Evolutionary conservation across 2,888 invertebrate species (phyloP), one percentile per base, ranked within the genome.

Genomic region (Melanargia galathea): DNA sequence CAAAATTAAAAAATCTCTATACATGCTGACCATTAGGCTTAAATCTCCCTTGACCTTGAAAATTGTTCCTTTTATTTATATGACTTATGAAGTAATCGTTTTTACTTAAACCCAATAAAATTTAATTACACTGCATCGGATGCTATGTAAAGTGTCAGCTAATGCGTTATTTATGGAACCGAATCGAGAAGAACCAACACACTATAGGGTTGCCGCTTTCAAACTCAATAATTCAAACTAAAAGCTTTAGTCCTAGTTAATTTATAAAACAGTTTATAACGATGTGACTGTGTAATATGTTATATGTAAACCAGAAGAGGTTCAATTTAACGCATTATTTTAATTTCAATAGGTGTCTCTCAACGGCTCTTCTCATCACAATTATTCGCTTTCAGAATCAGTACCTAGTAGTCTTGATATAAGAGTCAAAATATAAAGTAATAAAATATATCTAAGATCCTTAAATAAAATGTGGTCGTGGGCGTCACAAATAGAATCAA

Each of bases 151-250:
- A 65, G 70, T 69, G 74, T 80, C 81, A 72, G 78, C 78, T 85
- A 82, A 87, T 83, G 82, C 75, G 75, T 84, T 80, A 86, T 87
- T 87, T 87, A 87, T 86, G 69, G 76, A 66, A 68, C 68, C 57
- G 73, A 72, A 66, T 68, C 65, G 69, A 70, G 67, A 69, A 73
- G 62, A 49, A 62, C 46, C 61, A 51, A 64, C 24, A 40, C 48
- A n/a, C 43, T 18, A 35, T 11, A 48, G 48, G 43, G 58, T 55
- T 63, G 33, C 22, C 48, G 30, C 40, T 38, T 33, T 33, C 22
- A 40, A 40, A 16, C 40, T 16, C 5, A 40, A 18, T 2, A 40
- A 18, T 2, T 38, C 38, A 6, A 38, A 5, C n/a, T 13, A n/a
- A 1, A 38, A 8, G 1, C 18, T 43, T 18, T 30, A 30, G n/a